Evolutionary conservation across 2,113 vertebrate genomes (phyloP), one percentile per base, ranked within the genome.

Genomic region (Indicator indicator): DNA sequence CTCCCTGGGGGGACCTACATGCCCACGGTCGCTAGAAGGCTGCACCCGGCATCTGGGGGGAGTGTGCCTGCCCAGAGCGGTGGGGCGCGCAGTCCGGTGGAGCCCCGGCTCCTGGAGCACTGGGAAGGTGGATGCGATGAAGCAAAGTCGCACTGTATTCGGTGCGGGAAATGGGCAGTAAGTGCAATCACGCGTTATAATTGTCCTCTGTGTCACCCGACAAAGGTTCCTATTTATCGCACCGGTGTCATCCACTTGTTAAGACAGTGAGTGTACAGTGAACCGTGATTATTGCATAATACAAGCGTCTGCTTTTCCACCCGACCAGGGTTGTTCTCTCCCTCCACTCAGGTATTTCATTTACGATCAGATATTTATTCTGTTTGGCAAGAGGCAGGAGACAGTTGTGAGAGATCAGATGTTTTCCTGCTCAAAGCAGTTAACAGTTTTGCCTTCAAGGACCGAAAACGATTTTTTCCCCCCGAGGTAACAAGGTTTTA

Each of bases 151-250:
- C 72, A 1, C 32, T 27, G 5, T 32, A 36, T 33, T 75, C 36
- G 16, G 70, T 83, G 91, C 40, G 86, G 86, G 64, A 80, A 86
- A 86, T 5, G 42, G 52, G 88, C 89, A 83, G 58, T 68, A 48
- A 83, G 59, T 33, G 90, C 92, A 90, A 38, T 12, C 94, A 94
- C 69, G 72, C 78, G 86, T 87, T 70, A 23, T 91, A 77, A 89
- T 91, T 95, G 88, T 87, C 90, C 91, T 55, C 88, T 75, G 72
- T 91, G 91, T 89, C 93, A 86, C 93, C 95, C 88, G 73, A 28
- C 77, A 44, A 1, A 15, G 64, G 85, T 71, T 55, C 42, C 79
- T 83, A 27, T 13, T 23, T 88, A 50, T 54, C 32, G 64, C 77
- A 23, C 44, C 68, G 48, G 74, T 88, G 87, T 50, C 96, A 90